Conservation (phyloP, 2,888 invertebrate species). For the Caenorhabditis sp. region DNA sequence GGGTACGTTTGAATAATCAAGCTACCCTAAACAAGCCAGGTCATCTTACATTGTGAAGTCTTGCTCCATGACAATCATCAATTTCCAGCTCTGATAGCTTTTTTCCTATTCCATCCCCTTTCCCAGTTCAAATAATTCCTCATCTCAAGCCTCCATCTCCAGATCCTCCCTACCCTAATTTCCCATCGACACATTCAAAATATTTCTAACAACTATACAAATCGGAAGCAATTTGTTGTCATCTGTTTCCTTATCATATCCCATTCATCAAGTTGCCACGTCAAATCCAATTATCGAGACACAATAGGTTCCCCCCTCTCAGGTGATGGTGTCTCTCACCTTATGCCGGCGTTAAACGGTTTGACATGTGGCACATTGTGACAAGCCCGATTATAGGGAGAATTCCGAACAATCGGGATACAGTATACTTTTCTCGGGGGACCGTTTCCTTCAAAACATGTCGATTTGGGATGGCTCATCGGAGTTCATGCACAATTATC, state of each 20-base stretch:
- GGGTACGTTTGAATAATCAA: no score
- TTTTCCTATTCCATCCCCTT: no score
- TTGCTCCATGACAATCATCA: no score
- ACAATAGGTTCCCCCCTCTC: not conserved
- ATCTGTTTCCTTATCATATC: constrained; percentile 35
- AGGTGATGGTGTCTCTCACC: not conserved
- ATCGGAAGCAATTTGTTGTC: constrained; percentile 32
- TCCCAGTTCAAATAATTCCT: not conserved
- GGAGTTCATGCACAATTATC: constrained; percentile 33
- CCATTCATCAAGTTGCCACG: constrained; percentile 56
- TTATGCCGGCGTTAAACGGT: constrained; percentile 33
- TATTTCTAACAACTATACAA: constrained; percentile 24
- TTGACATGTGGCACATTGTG: constrained; percentile 52
- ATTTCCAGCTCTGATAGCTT: no score
- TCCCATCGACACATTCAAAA: constrained; percentile 1
- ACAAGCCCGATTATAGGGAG: constrained; percentile 29
- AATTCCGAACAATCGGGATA: not conserved
- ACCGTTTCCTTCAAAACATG: not conserved
- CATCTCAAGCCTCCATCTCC: not conserved
- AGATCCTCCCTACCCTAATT: not conserved
- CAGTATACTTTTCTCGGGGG: constrained; percentile 6
- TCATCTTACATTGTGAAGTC: no score
- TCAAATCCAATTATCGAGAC: constrained; percentile 53
- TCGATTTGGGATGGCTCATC: not conserved
- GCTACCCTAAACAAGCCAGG: no score